Evolutionary conservation across 2,113 vertebrate species (phyloP).

Genomic region (Mesoclemmys tuberculata): DNA sequence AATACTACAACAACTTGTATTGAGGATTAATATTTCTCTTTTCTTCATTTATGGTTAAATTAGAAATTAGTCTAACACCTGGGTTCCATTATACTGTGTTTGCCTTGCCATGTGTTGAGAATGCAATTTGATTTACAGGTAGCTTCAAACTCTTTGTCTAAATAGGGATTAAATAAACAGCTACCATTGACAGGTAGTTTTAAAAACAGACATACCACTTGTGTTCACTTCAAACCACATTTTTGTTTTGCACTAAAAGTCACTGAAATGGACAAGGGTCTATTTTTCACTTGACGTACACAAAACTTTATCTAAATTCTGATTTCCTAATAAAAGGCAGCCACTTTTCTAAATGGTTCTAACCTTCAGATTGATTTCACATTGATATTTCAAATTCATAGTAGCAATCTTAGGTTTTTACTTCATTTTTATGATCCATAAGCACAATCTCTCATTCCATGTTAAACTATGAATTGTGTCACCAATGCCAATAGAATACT

Average conservation of each 20-base stretch:
- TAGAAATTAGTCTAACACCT: slow-evolving; percentile 78
- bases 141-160: slow-evolving; percentile 36
- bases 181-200: slow-evolving; percentile 33
- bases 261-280: neutral
- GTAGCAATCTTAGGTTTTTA: neutral
- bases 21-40: slow-evolving; percentile 73
- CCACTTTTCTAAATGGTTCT: neutral
- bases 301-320: slow-evolving; percentile 5
- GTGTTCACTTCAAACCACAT: neutral
- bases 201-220: slow-evolving; percentile 13
- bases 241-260: slow-evolving; percentile 11
- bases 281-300: neutral
- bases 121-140: slow-evolving; percentile 51
- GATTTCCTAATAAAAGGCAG: neutral
- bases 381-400: slow-evolving; percentile 16
- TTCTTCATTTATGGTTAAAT: slow-evolving; percentile 77
- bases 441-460: neutral
- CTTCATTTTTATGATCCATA: neutral
- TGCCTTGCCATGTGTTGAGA: slow-evolving; percentile 64
- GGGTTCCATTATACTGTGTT: slow-evolving; percentile 62
- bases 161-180: slow-evolving; percentile 30
- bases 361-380: slow-evolving; percentile 14
- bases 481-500: neutral
- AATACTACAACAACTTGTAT: slow-evolving; percentile 69
- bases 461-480: neutral